phyloP scores from a whole-genome alignment of 1,140 invertebrate species.

The Papilio polyxenes region DNA sequence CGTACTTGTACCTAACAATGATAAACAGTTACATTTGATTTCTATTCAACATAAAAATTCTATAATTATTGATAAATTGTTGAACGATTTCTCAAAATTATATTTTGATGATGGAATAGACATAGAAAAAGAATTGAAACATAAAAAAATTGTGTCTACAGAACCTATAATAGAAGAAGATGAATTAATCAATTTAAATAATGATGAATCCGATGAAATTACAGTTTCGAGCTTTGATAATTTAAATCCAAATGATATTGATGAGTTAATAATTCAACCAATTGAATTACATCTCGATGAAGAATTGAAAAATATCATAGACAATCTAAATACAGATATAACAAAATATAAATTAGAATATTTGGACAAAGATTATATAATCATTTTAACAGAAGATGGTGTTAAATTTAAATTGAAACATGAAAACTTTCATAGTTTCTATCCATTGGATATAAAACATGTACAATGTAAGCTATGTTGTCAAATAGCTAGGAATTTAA shows the following conservation, averaged over 20 bases:
- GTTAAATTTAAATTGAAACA: not conserved
- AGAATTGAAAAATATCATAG: not conserved
- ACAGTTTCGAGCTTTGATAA: too few relatives aligned
- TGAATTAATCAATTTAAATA: too few relatives aligned
- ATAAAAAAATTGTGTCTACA: not conserved
- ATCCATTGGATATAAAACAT: not conserved
- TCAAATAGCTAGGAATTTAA: not conserved
- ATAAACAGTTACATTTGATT: conserved; percentile 40
- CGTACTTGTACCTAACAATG: conserved; percentile 17
- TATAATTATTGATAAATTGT: conserved; percentile 31
- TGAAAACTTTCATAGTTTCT: conserved; percentile 15
- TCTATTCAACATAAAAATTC: conserved; percentile 41
- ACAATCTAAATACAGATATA: not conserved
- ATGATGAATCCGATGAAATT: too few relatives aligned
- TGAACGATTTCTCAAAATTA: conserved; percentile 38
- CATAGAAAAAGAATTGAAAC: not conserved
- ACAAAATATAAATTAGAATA: not conserved
- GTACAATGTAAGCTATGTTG: conserved; percentile 8
- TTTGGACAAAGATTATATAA: not conserved
- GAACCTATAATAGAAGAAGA: too few relatives aligned
- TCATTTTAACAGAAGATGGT: not conserved
- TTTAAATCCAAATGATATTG: too few relatives aligned
- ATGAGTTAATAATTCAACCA: not conserved
- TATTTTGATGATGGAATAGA: conserved; percentile 5
- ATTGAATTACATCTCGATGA: not conserved